Percentiles rank a stretch among this genome's conserved stretches.
phyloP scores from a whole-genome alignment of 2,888 invertebrate species.

The Oscheius onirici region DNA sequence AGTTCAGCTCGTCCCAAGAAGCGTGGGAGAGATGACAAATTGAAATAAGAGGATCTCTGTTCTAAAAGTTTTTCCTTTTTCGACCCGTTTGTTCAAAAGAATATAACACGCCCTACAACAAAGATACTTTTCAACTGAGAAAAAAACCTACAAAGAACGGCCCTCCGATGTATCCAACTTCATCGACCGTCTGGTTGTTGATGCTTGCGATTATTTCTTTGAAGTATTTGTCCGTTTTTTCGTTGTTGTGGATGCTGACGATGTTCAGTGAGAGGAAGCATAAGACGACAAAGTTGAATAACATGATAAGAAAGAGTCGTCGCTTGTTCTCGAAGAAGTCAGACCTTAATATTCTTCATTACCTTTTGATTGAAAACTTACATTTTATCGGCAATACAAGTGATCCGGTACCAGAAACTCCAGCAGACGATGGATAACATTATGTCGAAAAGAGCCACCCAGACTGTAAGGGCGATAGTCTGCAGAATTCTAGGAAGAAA shows the following conservation, averaged over 20 bases:
- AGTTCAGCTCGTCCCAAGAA: background rate
- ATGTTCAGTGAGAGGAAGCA: background rate
- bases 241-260: background rate
- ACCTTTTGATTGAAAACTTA: background rate
- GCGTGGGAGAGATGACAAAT: no score
- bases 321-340: background rate
- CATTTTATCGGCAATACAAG: background rate
- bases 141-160: background rate
- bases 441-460: background rate
- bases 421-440: conserved; percentile 6
- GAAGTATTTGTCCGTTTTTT: background rate
- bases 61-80: no score
- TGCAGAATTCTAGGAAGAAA: background rate
- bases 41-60: no score
- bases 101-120: no score
- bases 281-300: background rate
- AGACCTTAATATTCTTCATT: background rate
- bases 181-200: background rate
- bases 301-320: background rate
- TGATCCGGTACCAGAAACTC: conserved; percentile 11
- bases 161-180: background rate
- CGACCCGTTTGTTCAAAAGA: no score
- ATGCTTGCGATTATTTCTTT: background rate
- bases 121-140: background rate
- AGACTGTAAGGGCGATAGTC: background rate